phyloP scores from a whole-genome alignment of 2,113 vertebrate genomes.

The Meriones unguiculatus region DNA sequence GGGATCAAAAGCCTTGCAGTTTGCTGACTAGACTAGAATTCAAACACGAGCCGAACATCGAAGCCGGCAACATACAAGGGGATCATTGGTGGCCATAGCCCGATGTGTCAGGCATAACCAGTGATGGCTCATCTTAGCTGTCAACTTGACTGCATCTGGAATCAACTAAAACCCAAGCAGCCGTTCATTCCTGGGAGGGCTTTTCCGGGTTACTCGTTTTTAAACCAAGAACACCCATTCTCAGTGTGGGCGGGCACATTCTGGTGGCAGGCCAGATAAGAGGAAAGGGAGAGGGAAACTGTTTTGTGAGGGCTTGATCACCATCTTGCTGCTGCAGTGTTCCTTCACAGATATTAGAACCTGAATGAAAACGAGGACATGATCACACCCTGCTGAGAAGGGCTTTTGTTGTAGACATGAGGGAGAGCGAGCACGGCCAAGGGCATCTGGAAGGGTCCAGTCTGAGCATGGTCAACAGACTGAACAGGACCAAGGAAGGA shows the following conservation, averaged over 20 bases:
- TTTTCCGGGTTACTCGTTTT: not conserved
- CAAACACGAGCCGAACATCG: not conserved
- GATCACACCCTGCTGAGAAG: not conserved
- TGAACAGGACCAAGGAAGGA: not conserved
- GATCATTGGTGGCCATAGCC: rapidly evolving
- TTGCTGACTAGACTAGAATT: not conserved
- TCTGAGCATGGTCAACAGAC: not conserved
- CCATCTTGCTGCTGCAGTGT: no score
- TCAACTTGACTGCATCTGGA: not conserved
- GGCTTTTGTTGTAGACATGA: not conserved
- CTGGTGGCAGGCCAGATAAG: not conserved
- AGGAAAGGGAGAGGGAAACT: not conserved
- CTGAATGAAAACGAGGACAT: no score
- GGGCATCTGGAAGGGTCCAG: not conserved
- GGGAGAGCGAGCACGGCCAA: not conserved
- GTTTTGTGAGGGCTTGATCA: not conserved
- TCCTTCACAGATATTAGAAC: not conserved
- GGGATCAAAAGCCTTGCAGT: not conserved
- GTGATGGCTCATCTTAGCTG: not conserved
- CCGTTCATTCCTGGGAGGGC: not conserved
- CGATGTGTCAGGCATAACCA: not conserved
- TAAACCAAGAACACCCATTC: not conserved
- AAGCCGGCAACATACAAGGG: not conserved
- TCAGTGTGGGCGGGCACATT: not conserved
- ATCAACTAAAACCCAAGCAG: not conserved